Conservation (phyloP, 92 coral and sea anemone genomes). For the Porites cylindrica region DNA sequence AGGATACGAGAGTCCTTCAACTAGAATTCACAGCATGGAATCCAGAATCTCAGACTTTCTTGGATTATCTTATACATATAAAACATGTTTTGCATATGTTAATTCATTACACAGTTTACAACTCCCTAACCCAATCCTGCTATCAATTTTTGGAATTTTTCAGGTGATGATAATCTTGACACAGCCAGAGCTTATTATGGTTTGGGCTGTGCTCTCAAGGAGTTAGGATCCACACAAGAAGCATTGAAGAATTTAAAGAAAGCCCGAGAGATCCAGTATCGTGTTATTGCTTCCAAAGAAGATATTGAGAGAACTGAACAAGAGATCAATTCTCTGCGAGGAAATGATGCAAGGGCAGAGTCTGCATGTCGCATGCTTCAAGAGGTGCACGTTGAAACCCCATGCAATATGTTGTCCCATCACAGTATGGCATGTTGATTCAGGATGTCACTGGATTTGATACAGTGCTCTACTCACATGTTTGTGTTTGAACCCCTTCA, state of each 20-base stretch:
- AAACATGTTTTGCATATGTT: not conserved
- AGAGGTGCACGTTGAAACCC: not conserved
- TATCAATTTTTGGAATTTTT: not conserved
- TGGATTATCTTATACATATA: too few species aligned
- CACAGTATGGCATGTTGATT: not conserved
- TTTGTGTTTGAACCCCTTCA: too few species aligned
- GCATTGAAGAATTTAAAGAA: conserved; percentile 47
- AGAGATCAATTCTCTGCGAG: conserved; percentile 37
- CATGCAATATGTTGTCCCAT: not conserved
- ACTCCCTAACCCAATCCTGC: not conserved
- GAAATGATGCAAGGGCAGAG: not conserved
- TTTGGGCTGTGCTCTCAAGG: conserved; percentile 68
- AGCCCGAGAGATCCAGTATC: conserved; percentile 44
- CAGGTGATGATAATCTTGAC: conserved; percentile 73
- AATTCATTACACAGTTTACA: not conserved
- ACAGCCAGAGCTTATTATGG: conserved; percentile 81
- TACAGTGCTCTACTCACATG: too few species aligned
- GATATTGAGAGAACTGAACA: conserved; percentile 49
- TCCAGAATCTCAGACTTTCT: too few species aligned
- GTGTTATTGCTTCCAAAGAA: conserved; percentile 56
- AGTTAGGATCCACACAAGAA: conserved; percentile 44
- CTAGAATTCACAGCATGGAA: too few species aligned
- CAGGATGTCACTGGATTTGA: too few species aligned
- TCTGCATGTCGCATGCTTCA: too few species aligned
- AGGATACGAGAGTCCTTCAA: too few species aligned